A percentile compares a stretch with the other conserved stretches of the same genome.
These are phyloP conservation scores for Leuciscus waleckii DNA, from an alignment of 2,797 vertebrate genomes.

Conservation along the genomic window DNA sequence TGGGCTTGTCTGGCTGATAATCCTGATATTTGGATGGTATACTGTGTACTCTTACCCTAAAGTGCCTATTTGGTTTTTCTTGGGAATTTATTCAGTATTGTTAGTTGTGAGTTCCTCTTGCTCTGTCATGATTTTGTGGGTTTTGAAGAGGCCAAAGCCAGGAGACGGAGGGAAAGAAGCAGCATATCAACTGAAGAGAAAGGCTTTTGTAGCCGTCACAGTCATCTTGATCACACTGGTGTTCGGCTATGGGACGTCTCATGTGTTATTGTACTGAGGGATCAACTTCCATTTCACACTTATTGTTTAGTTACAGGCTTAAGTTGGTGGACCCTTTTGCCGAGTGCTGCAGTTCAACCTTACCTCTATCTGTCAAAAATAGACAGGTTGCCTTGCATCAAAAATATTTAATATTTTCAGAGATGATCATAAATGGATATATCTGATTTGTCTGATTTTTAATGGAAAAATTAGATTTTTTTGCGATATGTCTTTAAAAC, in stretches of 20 bases:
- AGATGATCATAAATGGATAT: not conserved
- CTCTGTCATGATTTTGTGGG: constrained; percentile 17
- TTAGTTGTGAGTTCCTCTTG: not conserved
- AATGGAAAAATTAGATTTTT: not conserved
- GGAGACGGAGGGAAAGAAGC: not conserved
- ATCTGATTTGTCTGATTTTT: not conserved
- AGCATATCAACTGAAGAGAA: constrained; percentile 14
- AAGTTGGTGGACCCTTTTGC: constrained; percentile 10
- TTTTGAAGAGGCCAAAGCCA: constrained; percentile 24
- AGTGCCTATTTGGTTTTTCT: not conserved
- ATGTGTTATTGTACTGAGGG: not conserved
- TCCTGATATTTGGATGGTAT: not conserved
- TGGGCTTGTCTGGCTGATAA: constrained; percentile 26
- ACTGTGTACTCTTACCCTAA: not conserved
- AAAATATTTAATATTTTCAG: not conserved
- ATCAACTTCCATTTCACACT: not conserved
- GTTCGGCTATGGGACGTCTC: constrained; percentile 16
- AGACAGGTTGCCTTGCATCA: not conserved
- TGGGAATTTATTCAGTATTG: no score
- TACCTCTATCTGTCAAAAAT: constrained; percentile 27
- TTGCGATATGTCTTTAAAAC: not conserved
- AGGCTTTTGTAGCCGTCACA: not conserved
- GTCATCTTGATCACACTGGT: constrained; percentile 4
- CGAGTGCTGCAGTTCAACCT: not conserved
- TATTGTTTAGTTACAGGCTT: constrained; percentile 4